Conservation (phyloP, 2,797 vertebrate genomes). For the Onychomys torridus region DNA sequence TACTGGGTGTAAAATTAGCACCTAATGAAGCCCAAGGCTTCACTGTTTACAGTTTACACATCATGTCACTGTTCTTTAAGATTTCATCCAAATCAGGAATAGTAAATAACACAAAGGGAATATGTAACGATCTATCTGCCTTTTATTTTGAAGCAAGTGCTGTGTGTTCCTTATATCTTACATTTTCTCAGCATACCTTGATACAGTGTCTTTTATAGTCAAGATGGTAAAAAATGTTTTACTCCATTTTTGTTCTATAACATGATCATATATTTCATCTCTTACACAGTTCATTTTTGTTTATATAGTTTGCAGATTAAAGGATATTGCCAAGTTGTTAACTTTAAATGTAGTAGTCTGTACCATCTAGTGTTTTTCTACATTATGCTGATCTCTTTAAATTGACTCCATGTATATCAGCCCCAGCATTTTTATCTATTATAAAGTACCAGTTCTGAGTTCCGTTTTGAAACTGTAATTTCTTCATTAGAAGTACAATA, state of each 20-base stretch:
- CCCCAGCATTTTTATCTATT: background rate
- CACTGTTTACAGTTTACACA: constrained; percentile 62
- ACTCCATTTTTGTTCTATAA: background rate
- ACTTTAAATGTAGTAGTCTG: background rate
- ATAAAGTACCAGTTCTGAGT: background rate
- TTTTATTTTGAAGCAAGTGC: constrained; percentile 51
- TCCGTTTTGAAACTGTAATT: constrained; percentile 1
- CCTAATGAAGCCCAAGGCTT: constrained; percentile 54
- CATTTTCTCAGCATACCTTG: background rate
- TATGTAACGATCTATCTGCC: constrained; percentile 49
- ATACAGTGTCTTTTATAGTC: background rate
- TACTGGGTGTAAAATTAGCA: constrained; percentile 48
- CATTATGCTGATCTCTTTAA: background rate
- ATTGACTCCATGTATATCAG: background rate
- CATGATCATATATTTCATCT: background rate
- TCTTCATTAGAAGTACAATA: constrained; percentile 14
- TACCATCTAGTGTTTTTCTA: background rate
- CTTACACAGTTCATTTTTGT: background rate
- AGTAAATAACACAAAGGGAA: constrained; percentile 69
- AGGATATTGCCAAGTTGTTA: background rate
- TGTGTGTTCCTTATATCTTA: background rate
- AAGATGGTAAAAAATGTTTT: background rate
- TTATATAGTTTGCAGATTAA: background rate
- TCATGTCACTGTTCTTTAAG: constrained; percentile 65
- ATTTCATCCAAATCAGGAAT: constrained; percentile 67